These are phyloP conservation scores for Clangula hyemalis DNA, from an alignment of 2,797 vertebrate species.

Conservation along the genomic window DNA sequence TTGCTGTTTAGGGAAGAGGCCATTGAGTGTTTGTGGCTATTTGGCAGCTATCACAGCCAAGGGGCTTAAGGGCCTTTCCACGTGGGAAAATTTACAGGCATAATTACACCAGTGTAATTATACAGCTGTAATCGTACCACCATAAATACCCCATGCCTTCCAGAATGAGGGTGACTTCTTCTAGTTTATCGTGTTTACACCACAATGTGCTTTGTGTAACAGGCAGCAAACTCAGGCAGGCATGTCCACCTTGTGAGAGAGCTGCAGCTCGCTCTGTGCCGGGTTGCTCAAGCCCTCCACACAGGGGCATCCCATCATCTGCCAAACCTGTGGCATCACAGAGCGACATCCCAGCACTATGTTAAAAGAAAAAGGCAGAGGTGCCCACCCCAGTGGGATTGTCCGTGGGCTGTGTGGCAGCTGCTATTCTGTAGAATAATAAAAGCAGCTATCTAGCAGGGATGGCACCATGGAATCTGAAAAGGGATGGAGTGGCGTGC, in stretches of 20 bases:
- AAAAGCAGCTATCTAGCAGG: not conserved
- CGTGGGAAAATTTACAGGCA: not conserved
- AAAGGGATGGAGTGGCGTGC: accelerated
- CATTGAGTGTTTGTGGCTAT: not conserved
- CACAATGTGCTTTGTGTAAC: not conserved
- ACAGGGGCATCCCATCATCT: not conserved
- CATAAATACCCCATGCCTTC: not conserved
- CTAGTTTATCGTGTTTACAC: accelerated
- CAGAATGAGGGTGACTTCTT: not conserved
- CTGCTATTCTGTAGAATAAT: not conserved
- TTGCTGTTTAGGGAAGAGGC: not conserved
- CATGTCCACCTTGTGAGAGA: accelerated
- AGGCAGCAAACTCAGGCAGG: not conserved
- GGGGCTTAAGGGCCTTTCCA: not conserved
- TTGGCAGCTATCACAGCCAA: not conserved
- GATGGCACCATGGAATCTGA: not conserved
- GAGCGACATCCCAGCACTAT: not conserved
- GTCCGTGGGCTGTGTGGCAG: not conserved
- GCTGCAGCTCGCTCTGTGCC: not conserved
- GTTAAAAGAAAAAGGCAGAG: not conserved
- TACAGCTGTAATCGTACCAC: not conserved
- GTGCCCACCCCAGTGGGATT: not conserved
- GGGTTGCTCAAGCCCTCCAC: not conserved
- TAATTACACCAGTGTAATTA: not conserved
- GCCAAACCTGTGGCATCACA: accelerated